A percentile compares a stretch with the other conserved stretches of the same genome.
Evolutionary conservation across 2,888 invertebrate genomes (phyloP).

Genomic region (Tetragonisca angustula): DNA sequence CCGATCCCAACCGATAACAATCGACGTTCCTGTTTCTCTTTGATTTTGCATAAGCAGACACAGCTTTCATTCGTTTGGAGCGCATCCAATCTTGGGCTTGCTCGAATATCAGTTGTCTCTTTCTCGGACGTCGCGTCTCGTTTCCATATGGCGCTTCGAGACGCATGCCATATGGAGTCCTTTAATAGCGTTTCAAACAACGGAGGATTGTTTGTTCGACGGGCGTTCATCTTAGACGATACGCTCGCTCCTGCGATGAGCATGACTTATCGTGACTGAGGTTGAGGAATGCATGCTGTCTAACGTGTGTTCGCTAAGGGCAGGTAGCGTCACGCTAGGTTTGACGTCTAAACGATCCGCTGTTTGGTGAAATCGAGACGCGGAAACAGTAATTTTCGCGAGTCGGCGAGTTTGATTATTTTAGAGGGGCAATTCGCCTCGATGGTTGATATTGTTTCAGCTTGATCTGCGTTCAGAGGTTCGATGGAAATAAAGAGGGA

Average conservation of each 20-base stretch:
- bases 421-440: neutral
- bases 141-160: too few species aligned
- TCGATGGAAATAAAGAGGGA: neutral
- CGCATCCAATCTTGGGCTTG: constrained; percentile 58
- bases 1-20: constrained; percentile 36
- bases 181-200: constrained; percentile 54
- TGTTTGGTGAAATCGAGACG: neutral
- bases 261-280: neutral
- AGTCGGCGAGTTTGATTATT: neutral
- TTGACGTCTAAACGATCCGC: too few species aligned
- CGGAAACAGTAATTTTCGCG: neutral
- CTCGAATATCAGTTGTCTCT: constrained; percentile 61
- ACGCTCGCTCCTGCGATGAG: neutral
- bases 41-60: constrained; percentile 50
- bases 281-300: neutral
- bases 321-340: neutral
- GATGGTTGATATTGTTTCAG: neutral
- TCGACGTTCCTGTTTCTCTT: constrained; percentile 26
- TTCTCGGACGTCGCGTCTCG: constrained; percentile 5
- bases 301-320: too few species aligned
- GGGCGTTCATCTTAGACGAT: constrained; percentile 35
- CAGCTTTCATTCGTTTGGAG: constrained; percentile 53
- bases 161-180: constrained; percentile 62
- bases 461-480: neutral
- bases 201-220: constrained; percentile 57